Conservation (phyloP, 2,888 invertebrate species). For the Epinotia bilunana region DNA sequence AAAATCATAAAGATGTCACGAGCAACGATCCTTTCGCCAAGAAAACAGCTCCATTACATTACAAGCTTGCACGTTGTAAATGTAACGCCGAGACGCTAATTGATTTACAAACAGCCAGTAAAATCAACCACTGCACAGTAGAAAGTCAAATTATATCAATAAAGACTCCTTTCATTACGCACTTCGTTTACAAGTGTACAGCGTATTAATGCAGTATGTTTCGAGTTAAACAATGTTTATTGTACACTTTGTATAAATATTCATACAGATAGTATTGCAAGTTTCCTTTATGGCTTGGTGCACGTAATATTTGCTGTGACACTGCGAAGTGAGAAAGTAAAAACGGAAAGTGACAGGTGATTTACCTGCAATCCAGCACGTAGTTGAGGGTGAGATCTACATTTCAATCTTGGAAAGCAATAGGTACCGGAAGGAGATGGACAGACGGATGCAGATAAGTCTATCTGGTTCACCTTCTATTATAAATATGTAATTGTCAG, state of each 20-base stretch:
- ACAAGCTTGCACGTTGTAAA: conserved; percentile 23
- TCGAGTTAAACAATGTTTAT: conserved; percentile 11
- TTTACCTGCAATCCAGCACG: conserved; percentile 58
- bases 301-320: conserved; percentile 65
- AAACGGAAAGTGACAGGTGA: conserved; percentile 65
- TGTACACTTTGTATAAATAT: conserved; percentile 24
- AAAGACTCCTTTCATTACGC: conserved; percentile 23
- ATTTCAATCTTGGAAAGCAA: conserved; percentile 55
- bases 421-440: conserved; percentile 8
- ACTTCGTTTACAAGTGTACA: conserved; percentile 7
- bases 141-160: conserved; percentile 46
- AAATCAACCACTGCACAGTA: conserved; percentile 46
- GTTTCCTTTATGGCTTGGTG: conserved; percentile 49
- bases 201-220: background rate
- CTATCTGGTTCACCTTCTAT: conserved; percentile 4
- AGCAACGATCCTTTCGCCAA: conserved; percentile 17
- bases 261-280: conserved; percentile 31
- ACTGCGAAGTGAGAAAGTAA: conserved; percentile 63
- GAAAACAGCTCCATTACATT: conserved; percentile 3
- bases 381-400: conserved; percentile 56
- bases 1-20: conserved; percentile 3
- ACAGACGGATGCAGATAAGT: conserved; percentile 13
- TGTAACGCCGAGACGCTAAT: conserved; percentile 46
- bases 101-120: conserved; percentile 48
- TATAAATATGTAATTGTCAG: conserved; percentile 23